phyloP scores from a whole-genome alignment of 2,888 invertebrate species.

The Macrosoma leucophasiata region DNA sequence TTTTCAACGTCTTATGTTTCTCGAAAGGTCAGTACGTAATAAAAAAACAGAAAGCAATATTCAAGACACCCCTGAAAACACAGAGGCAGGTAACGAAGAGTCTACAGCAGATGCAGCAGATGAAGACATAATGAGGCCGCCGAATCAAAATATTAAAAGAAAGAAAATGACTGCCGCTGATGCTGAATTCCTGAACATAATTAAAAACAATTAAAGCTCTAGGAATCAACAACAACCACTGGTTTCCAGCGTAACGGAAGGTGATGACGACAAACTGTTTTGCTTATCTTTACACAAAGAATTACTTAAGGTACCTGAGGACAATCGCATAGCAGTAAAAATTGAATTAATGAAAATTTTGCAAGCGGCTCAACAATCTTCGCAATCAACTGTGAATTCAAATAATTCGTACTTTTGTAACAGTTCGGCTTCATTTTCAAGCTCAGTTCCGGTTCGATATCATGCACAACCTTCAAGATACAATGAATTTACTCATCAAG shows the following conservation, averaged over 20 bases:
- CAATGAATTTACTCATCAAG: conserved; percentile 20
- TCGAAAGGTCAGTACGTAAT: conserved; percentile 15
- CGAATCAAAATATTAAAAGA: conserved; percentile 15
- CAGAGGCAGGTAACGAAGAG: conserved; percentile 6
- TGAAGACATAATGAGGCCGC: conserved; percentile 14
- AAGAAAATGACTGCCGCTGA: conserved; percentile 12
- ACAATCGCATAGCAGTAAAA: conserved; percentile 17
- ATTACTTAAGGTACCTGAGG: conserved; percentile 17
- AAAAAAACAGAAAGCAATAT: conserved; percentile 14
- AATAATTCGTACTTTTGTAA: conserved; percentile 11
- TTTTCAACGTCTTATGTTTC: conserved; percentile 18
- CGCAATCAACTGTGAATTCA: conserved; percentile 14
- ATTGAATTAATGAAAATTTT: conserved; percentile 20
- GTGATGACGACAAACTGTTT: no score
- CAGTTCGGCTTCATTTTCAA: conserved; percentile 16
- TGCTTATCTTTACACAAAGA: no score
- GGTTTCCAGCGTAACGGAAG: conserved; percentile 9
- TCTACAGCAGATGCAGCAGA: no score
- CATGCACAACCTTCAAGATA: conserved; percentile 17
- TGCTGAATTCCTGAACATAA: conserved; percentile 12
- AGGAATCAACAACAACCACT: conserved; percentile 11
- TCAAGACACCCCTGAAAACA: conserved; percentile 10
- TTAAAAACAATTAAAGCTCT: conserved; percentile 16
- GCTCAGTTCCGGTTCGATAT: conserved; percentile 14
- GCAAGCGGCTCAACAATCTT: conserved; percentile 15